A percentile compares a stretch with the other conserved stretches of the same genome.
Conservation (phyloP, 2,113 vertebrate genomes). For the Opisthocomus hoazin region DNA sequence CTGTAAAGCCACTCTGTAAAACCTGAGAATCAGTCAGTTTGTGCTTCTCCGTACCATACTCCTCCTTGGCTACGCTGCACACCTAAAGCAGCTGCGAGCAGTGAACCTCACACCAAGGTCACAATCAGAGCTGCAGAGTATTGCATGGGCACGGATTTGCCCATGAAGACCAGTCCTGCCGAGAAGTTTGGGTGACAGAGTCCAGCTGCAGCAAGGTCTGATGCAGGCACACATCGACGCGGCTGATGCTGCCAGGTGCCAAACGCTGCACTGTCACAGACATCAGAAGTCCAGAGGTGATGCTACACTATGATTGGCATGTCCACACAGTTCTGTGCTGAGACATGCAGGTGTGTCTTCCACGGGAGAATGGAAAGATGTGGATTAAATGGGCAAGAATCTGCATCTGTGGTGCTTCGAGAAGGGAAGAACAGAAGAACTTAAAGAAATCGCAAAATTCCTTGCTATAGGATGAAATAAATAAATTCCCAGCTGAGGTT, state of each 20-base stretch:
- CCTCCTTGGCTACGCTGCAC: neutral
- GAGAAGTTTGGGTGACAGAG: neutral
- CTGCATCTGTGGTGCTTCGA: neutral
- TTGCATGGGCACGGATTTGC: neutral
- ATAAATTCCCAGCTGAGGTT: neutral
- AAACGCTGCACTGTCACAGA: neutral
- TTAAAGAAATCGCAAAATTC: neutral
- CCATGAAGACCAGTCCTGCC: neutral
- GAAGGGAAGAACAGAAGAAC: neutral
- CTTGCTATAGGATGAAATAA: neutral
- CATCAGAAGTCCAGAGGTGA: neutral
- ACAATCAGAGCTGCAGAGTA: neutral
- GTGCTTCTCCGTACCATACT: neutral
- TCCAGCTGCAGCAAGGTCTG: neutral
- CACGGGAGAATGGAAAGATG: neutral
- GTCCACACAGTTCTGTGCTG: fast-evolving
- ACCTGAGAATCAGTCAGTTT: neutral
- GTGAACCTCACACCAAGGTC: neutral
- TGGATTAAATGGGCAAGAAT: neutral
- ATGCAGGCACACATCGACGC: neutral
- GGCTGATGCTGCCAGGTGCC: neutral
- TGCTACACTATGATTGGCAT: neutral
- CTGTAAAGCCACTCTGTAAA: neutral
- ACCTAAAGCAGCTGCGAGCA: neutral
- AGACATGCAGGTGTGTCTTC: neutral